Base-by-base conservation (phyloP, 1,140 invertebrate species). In the Tenebrio molitor region DNA sequence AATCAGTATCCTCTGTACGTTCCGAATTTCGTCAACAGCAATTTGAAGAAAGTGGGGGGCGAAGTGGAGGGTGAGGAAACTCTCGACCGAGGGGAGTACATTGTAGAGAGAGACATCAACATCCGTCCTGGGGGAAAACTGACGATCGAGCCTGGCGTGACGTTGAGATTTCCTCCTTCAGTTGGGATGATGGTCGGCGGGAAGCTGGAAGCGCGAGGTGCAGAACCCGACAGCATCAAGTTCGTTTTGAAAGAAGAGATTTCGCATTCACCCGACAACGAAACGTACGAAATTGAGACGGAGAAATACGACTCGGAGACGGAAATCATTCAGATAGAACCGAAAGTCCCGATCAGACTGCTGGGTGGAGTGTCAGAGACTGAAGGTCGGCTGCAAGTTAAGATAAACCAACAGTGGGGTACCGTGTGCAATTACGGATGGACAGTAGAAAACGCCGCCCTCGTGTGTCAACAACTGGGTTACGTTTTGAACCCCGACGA, bases 111-210 rank as follows among this genome's bases (percentile, higher is more conserved):
- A 77, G 97, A 98, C 80, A 97, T 98, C 29, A 97, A 95, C 79
- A 90, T 98, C 2, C 84, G 94, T 58, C 95, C 95, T 1, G 93
- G 92, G 16, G 95, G 95, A 7, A 94, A 92, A 80, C 84, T 99
- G 6, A 92, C 92, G 0, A 85, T 98, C 8, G 89, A 95, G 34
- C 91, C 95, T 0, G 96, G 95, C 0, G 95, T 97, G 0, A 93
- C 90, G 0, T 84, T 99, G 1, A 89, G 89, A 74, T 96, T 96
- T 84, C 92, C 94, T 46, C 92, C 96, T 42, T 92, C 94, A 25
- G 91, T 99, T 39, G 98, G 98, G 10, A 96, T 99, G 87, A 97
- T 99, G 91, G 91, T 99, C 1, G 95, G 95, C 33, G 97, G 97
- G 2, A 91, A 92, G 80, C 82, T 99, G 25, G 93, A 96, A 77